phyloP scores from a whole-genome alignment of 2,888 invertebrate species.

The Ophioninae sp. region DNA sequence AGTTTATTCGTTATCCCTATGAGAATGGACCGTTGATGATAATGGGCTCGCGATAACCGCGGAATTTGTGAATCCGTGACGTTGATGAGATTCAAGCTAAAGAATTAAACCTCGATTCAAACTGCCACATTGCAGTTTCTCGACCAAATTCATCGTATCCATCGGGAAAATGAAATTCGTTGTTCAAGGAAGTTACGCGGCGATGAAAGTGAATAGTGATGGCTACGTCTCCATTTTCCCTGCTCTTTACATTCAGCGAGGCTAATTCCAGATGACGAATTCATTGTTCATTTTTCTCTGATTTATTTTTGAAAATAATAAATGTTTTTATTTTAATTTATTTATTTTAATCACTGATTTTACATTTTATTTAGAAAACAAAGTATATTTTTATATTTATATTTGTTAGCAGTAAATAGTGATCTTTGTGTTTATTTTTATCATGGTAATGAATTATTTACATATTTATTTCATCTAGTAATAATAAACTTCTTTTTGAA shows the following conservation, averaged over 20 bases:
- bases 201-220: background rate
- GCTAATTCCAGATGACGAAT: background rate
- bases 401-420: too few species aligned
- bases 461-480: too few species aligned
- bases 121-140: background rate
- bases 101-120: background rate
- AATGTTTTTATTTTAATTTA: too few species aligned
- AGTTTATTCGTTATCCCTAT: constrained; percentile 1
- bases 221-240: background rate
- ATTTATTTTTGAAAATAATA: too few species aligned
- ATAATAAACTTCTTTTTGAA: too few species aligned
- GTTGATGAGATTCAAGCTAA: constrained; percentile 16
- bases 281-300: too few species aligned
- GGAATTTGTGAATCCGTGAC: background rate
- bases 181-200: background rate
- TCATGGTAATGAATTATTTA: too few species aligned
- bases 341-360: too few species aligned
- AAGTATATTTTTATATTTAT: too few species aligned
- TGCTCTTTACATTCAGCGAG: background rate
- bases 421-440: too few species aligned
- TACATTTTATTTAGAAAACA: too few species aligned
- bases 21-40: constrained; percentile 54
- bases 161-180: background rate
- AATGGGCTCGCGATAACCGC: constrained; percentile 30
- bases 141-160: background rate